Evolutionary conservation across 2,888 invertebrate genomes (phyloP), one percentile per base, ranked within the genome.

Genomic region (Cosmorhoe ocellata): DNA sequence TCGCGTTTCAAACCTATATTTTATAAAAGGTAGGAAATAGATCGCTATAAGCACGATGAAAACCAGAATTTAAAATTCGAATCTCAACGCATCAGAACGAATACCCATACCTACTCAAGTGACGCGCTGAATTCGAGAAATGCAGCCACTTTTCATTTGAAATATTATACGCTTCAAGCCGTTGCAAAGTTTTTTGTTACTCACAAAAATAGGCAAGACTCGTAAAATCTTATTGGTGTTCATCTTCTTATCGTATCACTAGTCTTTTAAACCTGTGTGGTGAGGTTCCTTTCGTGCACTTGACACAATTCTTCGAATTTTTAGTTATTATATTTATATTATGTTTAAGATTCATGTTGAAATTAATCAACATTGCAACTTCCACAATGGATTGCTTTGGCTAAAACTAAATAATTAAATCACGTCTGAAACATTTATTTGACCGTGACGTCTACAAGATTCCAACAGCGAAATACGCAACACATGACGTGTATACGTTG

Each of bases 51-150:
- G 18, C 62, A 70, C 67, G 66, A 66, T 68, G 66, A 65, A 67
- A 76, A 73, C 66, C 66, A 69, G 76, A 74, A 76, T 74, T 79
- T 79, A 54, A 71, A 76, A 77, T 74, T 76, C 74, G 69, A 69
- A 71, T 71, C 65, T 60, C 64, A 45, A 66, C 73, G 67, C 71
- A 72, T 77, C 69, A 66, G 66, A 64, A n/a, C n/a, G n/a, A 66
- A 64, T 63, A 63, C 58, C 57, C 66, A 59, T 58, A 60, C 62
- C 60, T 48, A 37, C 40, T 50, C 50, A 56, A 53, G 57, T 56
- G 56, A 58, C 51, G 52, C 51, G 46, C 36, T 12, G 26, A 42
- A 54, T 46, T 41, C 45, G 41, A 52, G 48, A 51, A 56, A 55
- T 56, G 50, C 47, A 53, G 32, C 37, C 49, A 53, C 39, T 56